phyloP scores from a whole-genome alignment of 2,797 vertebrate species.

The Danio aesculapii region DNA sequence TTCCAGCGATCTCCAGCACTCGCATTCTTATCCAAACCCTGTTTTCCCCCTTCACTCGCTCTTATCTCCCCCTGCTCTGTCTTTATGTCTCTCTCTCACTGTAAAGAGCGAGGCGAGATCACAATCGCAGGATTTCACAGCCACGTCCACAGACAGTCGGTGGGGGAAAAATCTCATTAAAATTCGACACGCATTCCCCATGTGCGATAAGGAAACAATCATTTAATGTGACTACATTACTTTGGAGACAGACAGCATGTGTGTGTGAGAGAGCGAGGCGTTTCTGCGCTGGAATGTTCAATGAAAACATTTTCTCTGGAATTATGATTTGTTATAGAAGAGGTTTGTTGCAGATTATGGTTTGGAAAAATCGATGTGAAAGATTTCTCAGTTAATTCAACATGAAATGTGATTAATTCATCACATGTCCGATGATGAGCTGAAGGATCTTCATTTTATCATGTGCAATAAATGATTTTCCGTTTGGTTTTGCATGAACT shows the following conservation, averaged over 20 bases:
- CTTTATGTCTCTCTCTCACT: conserved; percentile 66
- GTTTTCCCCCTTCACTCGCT: conserved; percentile 41
- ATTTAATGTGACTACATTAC: conserved; percentile 14
- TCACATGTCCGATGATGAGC: neutral
- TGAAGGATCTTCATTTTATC: neutral
- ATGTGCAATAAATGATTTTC: neutral
- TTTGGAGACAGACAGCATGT: neutral
- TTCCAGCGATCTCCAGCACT: conserved; percentile 56
- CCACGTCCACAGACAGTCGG: conserved; percentile 55
- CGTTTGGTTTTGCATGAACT: neutral
- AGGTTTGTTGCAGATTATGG: conserved; percentile 13
- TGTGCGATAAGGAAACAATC: conserved; percentile 55
- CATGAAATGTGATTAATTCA: neutral
- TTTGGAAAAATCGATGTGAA: neutral
- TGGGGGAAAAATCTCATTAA: conserved; percentile 69
- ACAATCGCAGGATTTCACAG: conserved; percentile 67
- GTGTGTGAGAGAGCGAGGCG: neutral
- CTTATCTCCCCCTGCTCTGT: conserved; percentile 44
- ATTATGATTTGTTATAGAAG: conserved; percentile 4
- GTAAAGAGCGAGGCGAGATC: conserved; percentile 58
- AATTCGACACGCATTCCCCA: conserved; percentile 65
- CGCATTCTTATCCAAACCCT: conserved; percentile 51
- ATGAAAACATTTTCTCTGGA: conserved; percentile 16
- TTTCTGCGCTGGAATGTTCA: neutral
- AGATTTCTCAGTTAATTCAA: neutral